phyloP scores from a whole-genome alignment of 23 tunicate genomes.

The Diplosoma virens region DNA sequence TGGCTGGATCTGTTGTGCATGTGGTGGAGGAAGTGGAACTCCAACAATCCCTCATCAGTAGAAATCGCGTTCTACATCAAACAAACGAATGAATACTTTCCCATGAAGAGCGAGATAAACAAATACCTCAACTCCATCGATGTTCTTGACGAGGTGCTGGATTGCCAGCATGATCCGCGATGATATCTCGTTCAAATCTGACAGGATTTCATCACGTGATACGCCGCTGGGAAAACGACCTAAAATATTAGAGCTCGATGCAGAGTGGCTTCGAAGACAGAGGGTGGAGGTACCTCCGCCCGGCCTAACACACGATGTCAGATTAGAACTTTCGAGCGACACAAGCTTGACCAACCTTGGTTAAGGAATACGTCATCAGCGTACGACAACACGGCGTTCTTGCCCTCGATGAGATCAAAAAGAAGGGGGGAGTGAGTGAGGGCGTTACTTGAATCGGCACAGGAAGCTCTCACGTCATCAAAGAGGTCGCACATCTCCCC shows the following conservation, averaged over 20 bases:
- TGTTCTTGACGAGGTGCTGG: slow-evolving; percentile 31
- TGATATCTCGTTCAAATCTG: slow-evolving; percentile 1
- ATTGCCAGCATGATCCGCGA: slow-evolving; percentile 19
- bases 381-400: neutral
- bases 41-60: neutral
- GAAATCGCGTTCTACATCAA: neutral
- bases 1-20: slow-evolving; percentile 2
- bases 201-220: neutral
- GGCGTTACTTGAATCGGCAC: neutral
- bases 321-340: no score
- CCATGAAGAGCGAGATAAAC: neutral
- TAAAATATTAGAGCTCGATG: no score
- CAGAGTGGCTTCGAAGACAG: no score
- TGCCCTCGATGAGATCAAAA: neutral
- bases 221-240: no score
- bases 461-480: neutral
- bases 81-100: neutral
- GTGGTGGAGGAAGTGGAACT: neutral
- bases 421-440: slow-evolving; percentile 12
- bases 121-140: neutral
- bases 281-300: no score
- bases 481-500: neutral
- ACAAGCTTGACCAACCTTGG: neutral
- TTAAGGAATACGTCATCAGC: neutral
- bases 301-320: no score